A percentile compares a stretch with the other conserved stretches of the same genome.
Conservation (phyloP, 2,113 vertebrate genomes). For the Cynocephalus volans region DNA sequence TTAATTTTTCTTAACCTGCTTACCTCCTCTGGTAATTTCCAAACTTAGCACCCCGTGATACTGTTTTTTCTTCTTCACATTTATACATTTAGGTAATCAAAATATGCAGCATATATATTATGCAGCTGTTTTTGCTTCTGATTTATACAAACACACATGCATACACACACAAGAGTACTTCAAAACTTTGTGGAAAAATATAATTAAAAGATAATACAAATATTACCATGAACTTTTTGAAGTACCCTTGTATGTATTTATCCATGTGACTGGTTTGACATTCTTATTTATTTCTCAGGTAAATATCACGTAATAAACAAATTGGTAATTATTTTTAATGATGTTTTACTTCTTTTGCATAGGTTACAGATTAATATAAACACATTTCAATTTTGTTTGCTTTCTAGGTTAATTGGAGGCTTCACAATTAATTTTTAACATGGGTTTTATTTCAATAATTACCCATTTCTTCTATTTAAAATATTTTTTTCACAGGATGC, state of each 20-base stretch:
- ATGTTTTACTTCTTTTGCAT: conserved; percentile 21
- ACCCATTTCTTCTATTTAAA: not conserved
- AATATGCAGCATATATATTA: not conserved
- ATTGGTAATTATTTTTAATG: conserved; percentile 11
- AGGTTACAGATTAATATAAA: not conserved
- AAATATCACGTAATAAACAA: conserved; percentile 27
- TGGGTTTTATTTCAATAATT: conserved; percentile 19
- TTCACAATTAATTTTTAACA: conserved; percentile 7
- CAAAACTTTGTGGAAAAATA: too few species aligned
- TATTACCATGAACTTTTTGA: too few species aligned
- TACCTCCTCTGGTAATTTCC: not conserved
- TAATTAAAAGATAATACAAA: too few species aligned
- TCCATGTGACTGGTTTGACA: not conserved
- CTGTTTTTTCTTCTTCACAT: not conserved
- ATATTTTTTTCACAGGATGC: not conserved
- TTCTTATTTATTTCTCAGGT: conserved; percentile 44
- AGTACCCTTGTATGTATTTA: not conserved
- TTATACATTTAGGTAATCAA: not conserved
- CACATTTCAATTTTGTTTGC: conserved; percentile 40
- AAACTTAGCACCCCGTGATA: not conserved
- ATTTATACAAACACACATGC: not conserved
- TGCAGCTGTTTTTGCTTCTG: not conserved
- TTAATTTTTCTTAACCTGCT: not conserved
- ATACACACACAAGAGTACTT: not conserved
- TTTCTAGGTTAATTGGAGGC: not conserved